phyloP scores from a whole-genome alignment of 2,888 invertebrate species.

The Falcaria lacertinaria region DNA sequence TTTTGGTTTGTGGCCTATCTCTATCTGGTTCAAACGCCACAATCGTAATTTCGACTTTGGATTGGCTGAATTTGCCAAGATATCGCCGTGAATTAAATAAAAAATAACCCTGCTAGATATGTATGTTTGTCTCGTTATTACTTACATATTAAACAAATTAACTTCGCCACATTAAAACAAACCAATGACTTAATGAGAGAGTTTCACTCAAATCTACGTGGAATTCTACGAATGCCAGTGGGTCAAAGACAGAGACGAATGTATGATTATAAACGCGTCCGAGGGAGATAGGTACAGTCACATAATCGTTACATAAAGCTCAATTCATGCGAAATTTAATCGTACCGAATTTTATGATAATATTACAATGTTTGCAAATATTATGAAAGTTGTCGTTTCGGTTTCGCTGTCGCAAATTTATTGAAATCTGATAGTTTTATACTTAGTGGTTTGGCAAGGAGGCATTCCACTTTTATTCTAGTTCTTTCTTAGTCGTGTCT shows the following conservation, averaged over 20 bases:
- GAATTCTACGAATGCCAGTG: constrained; percentile 14
- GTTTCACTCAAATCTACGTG: constrained; percentile 14
- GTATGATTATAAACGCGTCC: constrained; percentile 5
- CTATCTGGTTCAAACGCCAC: too few relatives aligned
- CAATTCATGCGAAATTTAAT: constrained; percentile 23
- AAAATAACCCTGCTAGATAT: too few relatives aligned
- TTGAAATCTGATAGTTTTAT: neutral
- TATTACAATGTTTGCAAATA: constrained; percentile 1
- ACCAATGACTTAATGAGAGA: constrained; percentile 17
- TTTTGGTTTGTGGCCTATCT: too few relatives aligned
- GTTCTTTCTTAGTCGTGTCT: too few relatives aligned
- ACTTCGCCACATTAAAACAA: neutral
- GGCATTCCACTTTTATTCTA: too few relatives aligned
- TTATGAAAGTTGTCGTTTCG: neutral
- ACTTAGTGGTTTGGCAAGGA: too few relatives aligned
- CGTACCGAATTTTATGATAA: constrained; percentile 15
- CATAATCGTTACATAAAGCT: constrained; percentile 28
- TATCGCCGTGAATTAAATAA: too few relatives aligned
- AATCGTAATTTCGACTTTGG: too few relatives aligned
- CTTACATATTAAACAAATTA: neutral
- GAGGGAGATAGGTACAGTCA: constrained; percentile 14
- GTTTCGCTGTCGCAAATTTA: constrained; percentile 8
- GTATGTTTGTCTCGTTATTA: too few relatives aligned
- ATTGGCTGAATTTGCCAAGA: too few relatives aligned
- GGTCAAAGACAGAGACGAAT: constrained; percentile 23